These are phyloP conservation scores for Galagoides demidoff DNA, from an alignment of 2,797 vertebrate genomes.

Conservation along the genomic window DNA sequence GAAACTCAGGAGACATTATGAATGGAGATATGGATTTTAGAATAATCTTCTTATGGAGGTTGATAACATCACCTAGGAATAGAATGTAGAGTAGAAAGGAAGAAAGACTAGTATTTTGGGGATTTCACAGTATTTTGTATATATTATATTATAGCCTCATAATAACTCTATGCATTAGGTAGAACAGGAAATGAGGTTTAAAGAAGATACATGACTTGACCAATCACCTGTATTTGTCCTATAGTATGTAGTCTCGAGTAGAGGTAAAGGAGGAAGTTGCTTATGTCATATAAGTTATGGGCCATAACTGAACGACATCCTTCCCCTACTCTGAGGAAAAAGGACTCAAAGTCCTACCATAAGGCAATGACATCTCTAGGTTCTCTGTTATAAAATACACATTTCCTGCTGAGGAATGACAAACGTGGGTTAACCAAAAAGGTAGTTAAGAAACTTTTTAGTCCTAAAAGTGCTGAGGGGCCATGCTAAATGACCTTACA, in stretches of 20 bases:
- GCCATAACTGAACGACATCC: neutral
- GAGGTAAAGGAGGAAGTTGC: neutral
- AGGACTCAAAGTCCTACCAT: neutral
- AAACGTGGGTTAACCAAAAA: conserved; percentile 50
- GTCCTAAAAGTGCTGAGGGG: neutral
- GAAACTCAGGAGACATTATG: neutral
- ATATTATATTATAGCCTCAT: neutral
- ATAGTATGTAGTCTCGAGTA: neutral
- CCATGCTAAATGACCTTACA: neutral
- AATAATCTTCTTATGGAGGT: neutral
- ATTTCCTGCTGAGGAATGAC: conserved; percentile 40
- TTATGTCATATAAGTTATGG: neutral
- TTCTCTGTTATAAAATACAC: conserved; percentile 14
- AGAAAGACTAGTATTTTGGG: neutral
- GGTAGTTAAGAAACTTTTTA: neutral
- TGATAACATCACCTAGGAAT: neutral
- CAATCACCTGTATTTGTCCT: neutral
- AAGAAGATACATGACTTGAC: neutral
- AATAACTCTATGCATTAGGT: neutral
- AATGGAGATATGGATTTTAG: neutral
- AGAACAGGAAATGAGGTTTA: conserved; percentile 6
- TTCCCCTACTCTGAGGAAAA: neutral
- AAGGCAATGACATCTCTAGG: conserved; percentile 13
- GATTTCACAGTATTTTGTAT: neutral
- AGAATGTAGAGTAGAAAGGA: neutral